Evolutionary conservation across 2,113 vertebrate species (phyloP).

Genomic region (Ibidorhyncha struthersii): DNA sequence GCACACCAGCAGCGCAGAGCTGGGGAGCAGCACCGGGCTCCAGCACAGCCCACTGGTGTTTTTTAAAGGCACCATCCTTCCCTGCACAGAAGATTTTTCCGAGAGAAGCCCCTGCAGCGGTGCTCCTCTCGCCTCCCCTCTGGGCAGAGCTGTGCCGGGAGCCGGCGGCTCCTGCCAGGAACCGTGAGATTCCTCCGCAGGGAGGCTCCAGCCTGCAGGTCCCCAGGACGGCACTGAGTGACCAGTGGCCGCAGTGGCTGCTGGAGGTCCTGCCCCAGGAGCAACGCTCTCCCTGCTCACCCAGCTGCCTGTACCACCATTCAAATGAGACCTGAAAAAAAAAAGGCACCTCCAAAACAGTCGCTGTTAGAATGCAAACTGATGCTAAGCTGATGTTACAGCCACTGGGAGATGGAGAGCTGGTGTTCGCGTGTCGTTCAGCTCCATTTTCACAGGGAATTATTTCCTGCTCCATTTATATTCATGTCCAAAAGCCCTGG

Average conservation of each 20-base stretch:
- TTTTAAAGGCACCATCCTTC: not conserved
- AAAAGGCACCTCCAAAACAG: not conserved
- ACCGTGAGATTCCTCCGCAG: not conserved
- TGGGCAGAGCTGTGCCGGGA: not conserved
- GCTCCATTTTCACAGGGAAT: not conserved
- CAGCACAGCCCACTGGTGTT: not conserved
- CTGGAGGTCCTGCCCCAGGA: no score
- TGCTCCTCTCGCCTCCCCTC: not conserved
- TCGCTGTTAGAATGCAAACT: not conserved
- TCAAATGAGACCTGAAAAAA: not conserved
- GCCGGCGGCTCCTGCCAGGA: not conserved
- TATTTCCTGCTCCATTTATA: not conserved
- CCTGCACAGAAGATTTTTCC: not conserved
- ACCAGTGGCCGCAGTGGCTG: not conserved
- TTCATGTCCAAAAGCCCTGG: not conserved
- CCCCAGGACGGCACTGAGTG: not conserved
- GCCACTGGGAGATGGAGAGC: not conserved
- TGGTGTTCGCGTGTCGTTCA: no score
- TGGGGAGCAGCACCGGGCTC: not conserved
- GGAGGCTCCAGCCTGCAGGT: not conserved
- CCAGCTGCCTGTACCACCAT: not conserved
- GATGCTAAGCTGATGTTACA: not conserved
- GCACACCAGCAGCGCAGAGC: not conserved
- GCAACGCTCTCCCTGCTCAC: not conserved
- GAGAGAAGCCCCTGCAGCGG: not conserved